Evolutionary conservation across 2,888 invertebrate species (phyloP), one percentile per base, ranked within the genome.

Genomic region (Exocentrus adspersus): DNA sequence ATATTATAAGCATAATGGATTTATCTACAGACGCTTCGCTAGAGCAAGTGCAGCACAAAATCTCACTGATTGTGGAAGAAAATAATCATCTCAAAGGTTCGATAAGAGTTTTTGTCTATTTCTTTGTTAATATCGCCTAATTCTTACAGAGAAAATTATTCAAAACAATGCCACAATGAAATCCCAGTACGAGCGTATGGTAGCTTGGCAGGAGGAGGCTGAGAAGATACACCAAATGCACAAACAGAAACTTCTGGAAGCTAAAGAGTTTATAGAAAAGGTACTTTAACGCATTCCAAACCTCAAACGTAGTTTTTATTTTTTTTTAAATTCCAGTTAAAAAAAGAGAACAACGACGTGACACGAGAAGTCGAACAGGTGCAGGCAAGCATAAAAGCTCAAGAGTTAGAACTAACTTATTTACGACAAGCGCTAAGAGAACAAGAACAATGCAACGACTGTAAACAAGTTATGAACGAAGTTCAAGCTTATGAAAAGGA

Each of bases 151-250:
- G 69, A 88, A 88, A 0, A 78, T 91, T 32, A 84, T 85, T 17
- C 87, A 89, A 70, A 91, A 90, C 75, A 91, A 90, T 71, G 82
- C 86, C 42, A 87, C 87, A 0, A 87, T 90, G 87, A 90, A 89
- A 73, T 85, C 88, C 46, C 90, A 90, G 78, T 88, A 89, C 69
- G 81, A 86, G 30, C 83, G 86, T 50, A 84, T 91, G 37, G 84
- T 86, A 0, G 84, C 83, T 0, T 90, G 89, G 82, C 89, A 90
- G 72, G 87, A 89, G 41, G 89, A 90, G 66, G 88, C 90, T 73
- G 81, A 87, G 75, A 85, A 85, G 69, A 87, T 89, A 0, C 88
- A 89, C 64, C 82, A 85, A 48, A 77, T 85, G 68, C 89, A 91
- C 62, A 89, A 88, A 72, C 85, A 86, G 70, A 91, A 90, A 80